Conservation (phyloP, 1,140 invertebrate species). For the Drosophila simulans region DNA sequence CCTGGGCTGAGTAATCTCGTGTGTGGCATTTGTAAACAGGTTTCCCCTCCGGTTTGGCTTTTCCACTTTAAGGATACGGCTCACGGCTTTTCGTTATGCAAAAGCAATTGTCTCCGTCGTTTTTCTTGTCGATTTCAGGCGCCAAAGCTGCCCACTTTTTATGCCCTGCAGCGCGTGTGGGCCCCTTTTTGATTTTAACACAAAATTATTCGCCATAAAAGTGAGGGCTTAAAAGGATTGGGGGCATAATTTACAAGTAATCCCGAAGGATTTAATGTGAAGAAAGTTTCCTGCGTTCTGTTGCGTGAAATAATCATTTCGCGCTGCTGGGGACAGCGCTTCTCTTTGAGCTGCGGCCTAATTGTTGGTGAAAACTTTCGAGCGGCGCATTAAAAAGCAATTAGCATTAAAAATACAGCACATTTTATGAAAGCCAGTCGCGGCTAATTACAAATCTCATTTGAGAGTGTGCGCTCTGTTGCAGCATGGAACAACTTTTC, state of each 20-base stretch:
- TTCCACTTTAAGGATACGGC: constrained; percentile 10
- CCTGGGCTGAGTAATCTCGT: constrained; percentile 38
- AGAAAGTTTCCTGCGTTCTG: constrained; percentile 29
- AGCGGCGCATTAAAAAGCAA: constrained; percentile 68
- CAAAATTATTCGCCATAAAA: constrained; percentile 79
- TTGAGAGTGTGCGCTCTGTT: constrained; percentile 20
- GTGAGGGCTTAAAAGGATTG: constrained; percentile 80
- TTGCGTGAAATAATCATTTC: constrained; percentile 69
- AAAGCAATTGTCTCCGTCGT: constrained; percentile 67
- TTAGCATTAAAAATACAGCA: constrained; percentile 68
- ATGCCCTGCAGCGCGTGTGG: constrained; percentile 53
- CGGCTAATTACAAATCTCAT: constrained; percentile 69
- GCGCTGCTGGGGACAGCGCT: constrained; percentile 1
- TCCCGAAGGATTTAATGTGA: constrained; percentile 47
- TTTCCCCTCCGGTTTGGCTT: background rate
- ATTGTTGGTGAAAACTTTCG: constrained; percentile 60
- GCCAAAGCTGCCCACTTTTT: background rate
- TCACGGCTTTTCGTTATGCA: constrained; percentile 33
- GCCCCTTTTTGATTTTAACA: constrained; percentile 75
- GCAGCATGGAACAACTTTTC: constrained; percentile 47
- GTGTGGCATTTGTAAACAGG: constrained; percentile 55
- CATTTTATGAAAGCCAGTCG: constrained; percentile 42
- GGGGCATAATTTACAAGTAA: constrained; percentile 68
- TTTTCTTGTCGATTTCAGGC: constrained; percentile 59
- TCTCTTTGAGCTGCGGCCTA: constrained; percentile 36